Conservation (phyloP, 2,113 vertebrate genomes). For the Progne subis region DNA sequence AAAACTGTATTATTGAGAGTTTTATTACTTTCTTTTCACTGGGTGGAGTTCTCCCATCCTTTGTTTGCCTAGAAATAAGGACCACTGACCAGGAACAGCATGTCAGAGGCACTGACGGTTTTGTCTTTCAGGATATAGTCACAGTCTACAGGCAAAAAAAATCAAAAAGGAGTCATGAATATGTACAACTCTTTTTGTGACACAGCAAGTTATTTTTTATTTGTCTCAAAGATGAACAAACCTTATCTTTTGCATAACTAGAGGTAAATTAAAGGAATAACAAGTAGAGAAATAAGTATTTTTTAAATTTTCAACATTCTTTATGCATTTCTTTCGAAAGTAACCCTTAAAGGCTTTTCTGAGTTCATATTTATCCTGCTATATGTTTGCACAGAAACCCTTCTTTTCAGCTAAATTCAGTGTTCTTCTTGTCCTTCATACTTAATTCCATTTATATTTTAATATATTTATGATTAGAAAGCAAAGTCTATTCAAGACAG, state of each 20-base stretch:
- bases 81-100: accelerated
- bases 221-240: neutral
- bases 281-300: neutral
- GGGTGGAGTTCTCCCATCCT: neutral
- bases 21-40: neutral
- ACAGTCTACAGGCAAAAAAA: neutral
- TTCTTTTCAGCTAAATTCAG: neutral
- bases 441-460: neutral
- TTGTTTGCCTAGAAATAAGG: neutral
- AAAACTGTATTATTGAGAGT: neutral
- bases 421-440: neutral
- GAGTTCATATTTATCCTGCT: neutral
- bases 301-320: neutral
- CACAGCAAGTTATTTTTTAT: neutral
- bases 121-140: neutral
- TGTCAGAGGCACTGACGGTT: neutral
- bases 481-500: neutral
- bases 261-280: neutral
- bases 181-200: neutral
- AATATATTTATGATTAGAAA: neutral
- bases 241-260: neutral
- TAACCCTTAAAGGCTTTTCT: neutral
- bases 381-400: neutral
- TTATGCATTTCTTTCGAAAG: neutral
- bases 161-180: neutral